Evolutionary conservation across 2,797 vertebrate species (phyloP).

Genomic region (Pachyuromys duprasi): DNA sequence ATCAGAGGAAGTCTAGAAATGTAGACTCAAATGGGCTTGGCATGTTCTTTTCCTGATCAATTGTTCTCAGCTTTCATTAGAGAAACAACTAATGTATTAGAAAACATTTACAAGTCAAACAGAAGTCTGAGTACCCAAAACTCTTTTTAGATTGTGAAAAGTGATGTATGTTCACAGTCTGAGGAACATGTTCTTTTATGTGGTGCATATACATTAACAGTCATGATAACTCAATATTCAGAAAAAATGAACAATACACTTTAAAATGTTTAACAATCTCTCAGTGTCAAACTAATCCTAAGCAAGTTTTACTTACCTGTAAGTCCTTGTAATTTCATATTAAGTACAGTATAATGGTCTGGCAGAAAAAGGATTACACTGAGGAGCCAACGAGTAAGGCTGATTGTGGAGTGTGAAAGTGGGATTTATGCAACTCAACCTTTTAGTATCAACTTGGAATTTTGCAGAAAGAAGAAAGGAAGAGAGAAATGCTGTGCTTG

Average conservation of each 20-base stretch:
- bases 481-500: conserved; percentile 19
- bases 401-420: conserved; percentile 67
- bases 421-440: conserved; percentile 54
- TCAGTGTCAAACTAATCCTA: conserved; percentile 77
- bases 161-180: conserved; percentile 35
- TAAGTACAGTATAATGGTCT: conserved; percentile 75
- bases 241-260: conserved; percentile 69
- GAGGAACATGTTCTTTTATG: conserved; percentile 61
- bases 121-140: background rate
- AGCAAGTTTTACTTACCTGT: conserved; percentile 64
- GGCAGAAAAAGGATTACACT: conserved; percentile 70
- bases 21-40: conserved; percentile 29
- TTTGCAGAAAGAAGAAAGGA: conserved; percentile 19
- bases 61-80: conserved; percentile 37
- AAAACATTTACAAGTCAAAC: conserved; percentile 45
- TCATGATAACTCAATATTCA: conserved; percentile 70
- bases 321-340: conserved; percentile 75
- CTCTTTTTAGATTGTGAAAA: conserved; percentile 60
- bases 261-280: conserved; percentile 77
- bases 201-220: conserved; percentile 52
- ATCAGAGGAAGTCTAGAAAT: background rate
- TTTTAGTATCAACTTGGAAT: conserved; percentile 59
- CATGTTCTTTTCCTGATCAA: background rate
- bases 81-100: conserved; percentile 26
- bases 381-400: conserved; percentile 65